A percentile compares a stretch with the other conserved stretches of the same genome.
These are phyloP conservation scores for Neodiprion virginianus DNA, from an alignment of 1,140 invertebrate genomes.

Conservation along the genomic window DNA sequence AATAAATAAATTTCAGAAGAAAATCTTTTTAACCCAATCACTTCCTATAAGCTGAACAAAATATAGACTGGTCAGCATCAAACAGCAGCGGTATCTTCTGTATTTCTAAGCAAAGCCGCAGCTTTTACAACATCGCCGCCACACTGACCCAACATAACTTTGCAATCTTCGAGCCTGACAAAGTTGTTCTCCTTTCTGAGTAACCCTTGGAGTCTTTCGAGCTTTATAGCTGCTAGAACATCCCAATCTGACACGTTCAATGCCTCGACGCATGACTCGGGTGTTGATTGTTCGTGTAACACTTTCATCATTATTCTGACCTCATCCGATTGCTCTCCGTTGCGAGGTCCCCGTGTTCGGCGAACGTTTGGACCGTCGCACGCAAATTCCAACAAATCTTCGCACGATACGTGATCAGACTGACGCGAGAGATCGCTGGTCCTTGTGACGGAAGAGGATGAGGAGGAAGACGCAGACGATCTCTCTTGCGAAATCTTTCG, in stretches of 20 bases:
- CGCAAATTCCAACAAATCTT: slow-evolving; percentile 90
- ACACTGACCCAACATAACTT: slow-evolving; percentile 53
- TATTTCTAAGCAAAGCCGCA: slow-evolving; percentile 49
- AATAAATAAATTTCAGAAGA: slow-evolving; percentile 21
- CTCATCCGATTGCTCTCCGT: slow-evolving; percentile 86
- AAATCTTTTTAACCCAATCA: slow-evolving; percentile 14
- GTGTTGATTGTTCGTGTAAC: slow-evolving; percentile 80
- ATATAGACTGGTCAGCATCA: slow-evolving; percentile 29
- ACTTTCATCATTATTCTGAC: slow-evolving; percentile 92
- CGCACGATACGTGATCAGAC: slow-evolving; percentile 86
- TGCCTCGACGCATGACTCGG: slow-evolving; percentile 80
- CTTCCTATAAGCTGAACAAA: slow-evolving; percentile 9
- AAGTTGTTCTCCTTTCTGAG: slow-evolving; percentile 61
- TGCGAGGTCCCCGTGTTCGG: slow-evolving; percentile 72
- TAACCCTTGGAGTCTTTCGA: slow-evolving; percentile 76
- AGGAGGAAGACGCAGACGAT: slow-evolving; percentile 15
- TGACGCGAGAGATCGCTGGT: slow-evolving; percentile 50
- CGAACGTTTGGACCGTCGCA: slow-evolving; percentile 77
- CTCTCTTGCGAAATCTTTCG: slow-evolving; percentile 16
- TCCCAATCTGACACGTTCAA: slow-evolving; percentile 88
- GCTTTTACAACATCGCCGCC: slow-evolving; percentile 56
- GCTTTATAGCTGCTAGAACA: slow-evolving; percentile 87
- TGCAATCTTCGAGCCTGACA: slow-evolving; percentile 53
- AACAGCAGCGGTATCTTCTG: slow-evolving; percentile 56
- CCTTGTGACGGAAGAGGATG: background rate